Conservation (phyloP, 2,888 invertebrate species). For the Mactromeris polynyma region DNA sequence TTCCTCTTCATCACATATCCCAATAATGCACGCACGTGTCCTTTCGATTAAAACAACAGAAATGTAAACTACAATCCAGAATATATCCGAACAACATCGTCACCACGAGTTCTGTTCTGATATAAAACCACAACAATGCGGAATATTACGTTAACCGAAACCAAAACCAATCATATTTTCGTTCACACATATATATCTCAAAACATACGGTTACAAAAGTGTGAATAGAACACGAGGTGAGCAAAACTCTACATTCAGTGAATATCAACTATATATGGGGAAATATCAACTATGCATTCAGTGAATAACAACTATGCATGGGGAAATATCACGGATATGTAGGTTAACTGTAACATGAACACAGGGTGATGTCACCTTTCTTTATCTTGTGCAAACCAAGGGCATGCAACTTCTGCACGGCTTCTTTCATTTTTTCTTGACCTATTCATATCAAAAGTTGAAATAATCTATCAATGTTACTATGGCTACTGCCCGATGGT, state of each 20-base stretch:
- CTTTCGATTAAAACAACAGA: too few relatives aligned
- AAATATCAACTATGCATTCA: not conserved
- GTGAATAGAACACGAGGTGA: not conserved
- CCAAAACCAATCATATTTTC: too few relatives aligned
- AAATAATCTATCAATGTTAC: not conserved
- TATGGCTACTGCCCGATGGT: too few relatives aligned
- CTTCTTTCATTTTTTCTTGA: not conserved
- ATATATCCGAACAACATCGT: too few relatives aligned
- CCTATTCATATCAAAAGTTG: not conserved
- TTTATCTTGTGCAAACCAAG: conserved; percentile 8
- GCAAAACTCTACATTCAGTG: not conserved
- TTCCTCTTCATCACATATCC: too few relatives aligned
- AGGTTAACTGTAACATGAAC: not conserved
- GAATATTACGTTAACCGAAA: too few relatives aligned
- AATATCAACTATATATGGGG: not conserved
- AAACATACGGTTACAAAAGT: too few relatives aligned
- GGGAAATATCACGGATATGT: not conserved
- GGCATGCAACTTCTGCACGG: not conserved
- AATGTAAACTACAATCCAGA: too few relatives aligned
- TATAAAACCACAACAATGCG: too few relatives aligned
- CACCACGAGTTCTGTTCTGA: too few relatives aligned
- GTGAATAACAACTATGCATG: not conserved
- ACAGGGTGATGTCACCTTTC: conserved; percentile 10
- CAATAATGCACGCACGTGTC: too few relatives aligned
- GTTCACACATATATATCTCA: too few relatives aligned